A percentile compares a stretch with the other conserved stretches of the same genome.
Conservation (phyloP, 2,888 invertebrate genomes). For the Hipparchia sbordonii region DNA sequence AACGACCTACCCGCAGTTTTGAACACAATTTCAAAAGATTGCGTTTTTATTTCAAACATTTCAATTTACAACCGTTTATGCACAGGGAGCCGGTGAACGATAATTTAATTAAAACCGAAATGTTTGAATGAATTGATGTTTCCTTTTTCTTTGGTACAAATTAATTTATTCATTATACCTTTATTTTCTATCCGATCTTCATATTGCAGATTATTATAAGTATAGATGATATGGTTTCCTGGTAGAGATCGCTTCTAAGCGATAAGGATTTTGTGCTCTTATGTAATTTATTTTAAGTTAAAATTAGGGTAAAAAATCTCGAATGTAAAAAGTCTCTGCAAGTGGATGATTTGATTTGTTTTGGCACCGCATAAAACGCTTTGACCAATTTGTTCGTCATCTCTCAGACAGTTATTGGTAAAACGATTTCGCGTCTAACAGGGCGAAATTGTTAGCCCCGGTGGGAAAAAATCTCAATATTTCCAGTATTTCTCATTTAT, state of each 20-base stretch:
- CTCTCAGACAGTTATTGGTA: conserved; percentile 12
- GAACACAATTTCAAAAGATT: conserved; percentile 29
- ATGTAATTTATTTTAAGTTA: too few species aligned
- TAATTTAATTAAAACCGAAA: too few species aligned
- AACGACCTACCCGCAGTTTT: conserved; percentile 15
- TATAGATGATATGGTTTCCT: too few species aligned
- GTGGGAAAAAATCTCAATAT: conserved; percentile 44
- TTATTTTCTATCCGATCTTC: too few species aligned
- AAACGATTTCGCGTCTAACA: conserved; percentile 35
- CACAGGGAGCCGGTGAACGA: neutral
- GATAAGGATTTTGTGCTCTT: too few species aligned
- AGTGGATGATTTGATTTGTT: neutral
- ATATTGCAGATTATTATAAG: too few species aligned
- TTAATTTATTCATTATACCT: too few species aligned
- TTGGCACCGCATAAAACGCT: neutral
- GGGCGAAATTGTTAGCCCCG: conserved; percentile 34
- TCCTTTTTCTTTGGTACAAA: neutral
- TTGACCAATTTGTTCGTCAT: neutral
- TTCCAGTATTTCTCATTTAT: conserved; percentile 57
- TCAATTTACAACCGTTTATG: conserved; percentile 36
- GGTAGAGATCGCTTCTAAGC: too few species aligned
- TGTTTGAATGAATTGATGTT: too few species aligned
- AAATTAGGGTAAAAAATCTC: neutral
- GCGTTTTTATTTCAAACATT: conserved; percentile 41
- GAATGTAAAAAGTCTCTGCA: neutral